Evolutionary conservation across 2,888 invertebrate species (phyloP).

Genomic region (Rhopalosiphum nymphaeae): DNA sequence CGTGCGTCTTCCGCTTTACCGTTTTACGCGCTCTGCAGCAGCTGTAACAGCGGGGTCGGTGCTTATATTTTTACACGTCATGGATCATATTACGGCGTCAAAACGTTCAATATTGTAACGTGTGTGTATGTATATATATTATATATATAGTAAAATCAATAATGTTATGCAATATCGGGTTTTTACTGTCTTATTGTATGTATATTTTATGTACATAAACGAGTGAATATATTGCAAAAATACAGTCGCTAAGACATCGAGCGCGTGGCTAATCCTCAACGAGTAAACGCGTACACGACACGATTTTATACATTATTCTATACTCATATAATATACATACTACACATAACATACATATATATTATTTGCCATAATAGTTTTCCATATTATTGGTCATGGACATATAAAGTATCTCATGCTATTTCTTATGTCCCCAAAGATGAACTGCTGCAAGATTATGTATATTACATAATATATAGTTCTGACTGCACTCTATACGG

Average conservation of each 20-base stretch:
- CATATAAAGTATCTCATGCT: not conserved
- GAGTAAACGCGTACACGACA: not conserved
- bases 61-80: not conserved
- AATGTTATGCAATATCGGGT: not conserved
- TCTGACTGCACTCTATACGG: not conserved
- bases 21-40: not conserved
- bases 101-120: not conserved
- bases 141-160: not conserved
- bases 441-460: not conserved
- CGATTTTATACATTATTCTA: not conserved
- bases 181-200: not conserved
- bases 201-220: not conserved
- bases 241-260: not conserved
- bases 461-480: not conserved
- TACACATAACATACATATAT: not conserved
- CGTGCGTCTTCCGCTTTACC: not conserved
- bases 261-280: not conserved
- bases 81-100: not conserved
- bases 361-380: not conserved
- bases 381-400: not conserved
- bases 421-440: not conserved
- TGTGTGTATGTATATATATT: not conserved
- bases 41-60: not conserved
- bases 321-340: not conserved
- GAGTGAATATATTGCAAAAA: not conserved